phyloP scores from a whole-genome alignment of 2,797 vertebrate species.

The Remorina albescens region DNA sequence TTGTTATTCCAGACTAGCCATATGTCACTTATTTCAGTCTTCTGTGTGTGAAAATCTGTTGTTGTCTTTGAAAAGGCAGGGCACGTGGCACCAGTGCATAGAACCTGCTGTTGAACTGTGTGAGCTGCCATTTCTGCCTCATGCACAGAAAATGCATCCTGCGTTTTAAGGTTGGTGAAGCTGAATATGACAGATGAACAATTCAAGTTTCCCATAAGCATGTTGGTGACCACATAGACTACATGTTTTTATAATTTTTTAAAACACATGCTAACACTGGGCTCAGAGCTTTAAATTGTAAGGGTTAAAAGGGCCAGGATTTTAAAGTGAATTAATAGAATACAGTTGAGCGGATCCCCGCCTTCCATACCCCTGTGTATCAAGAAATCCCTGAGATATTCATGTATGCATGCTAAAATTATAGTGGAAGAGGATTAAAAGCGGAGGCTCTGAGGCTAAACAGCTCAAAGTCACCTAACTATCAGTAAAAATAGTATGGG shows the following conservation, averaged over 20 bases:
- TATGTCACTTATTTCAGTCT: background rate
- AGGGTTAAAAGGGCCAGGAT: too few relatives aligned
- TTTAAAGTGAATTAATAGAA: too few relatives aligned
- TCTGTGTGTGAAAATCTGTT: constrained; percentile 5
- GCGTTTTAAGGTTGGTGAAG: background rate
- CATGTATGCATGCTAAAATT: too few relatives aligned
- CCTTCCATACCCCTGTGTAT: too few relatives aligned
- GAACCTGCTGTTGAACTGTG: constrained; percentile 1
- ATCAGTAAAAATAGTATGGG: too few relatives aligned
- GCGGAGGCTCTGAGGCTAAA: too few relatives aligned
- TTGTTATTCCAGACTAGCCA: background rate
- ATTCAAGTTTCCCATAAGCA: background rate
- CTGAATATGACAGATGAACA: background rate
- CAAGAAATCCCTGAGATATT: too few relatives aligned
- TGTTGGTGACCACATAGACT: background rate
- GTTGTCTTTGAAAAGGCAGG: background rate
- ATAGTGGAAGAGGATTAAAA: too few relatives aligned
- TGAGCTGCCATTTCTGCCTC: background rate
- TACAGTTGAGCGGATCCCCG: too few relatives aligned
- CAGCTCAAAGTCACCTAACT: too few relatives aligned
- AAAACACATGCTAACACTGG: background rate
- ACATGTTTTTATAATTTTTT: background rate
- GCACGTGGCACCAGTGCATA: background rate
- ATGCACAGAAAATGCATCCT: constrained; percentile 3
- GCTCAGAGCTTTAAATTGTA: background rate